Evolutionary conservation across 2,797 vertebrate species (phyloP), one percentile per base, ranked within the genome.

Genomic region (Moxostoma hubbsi): DNA sequence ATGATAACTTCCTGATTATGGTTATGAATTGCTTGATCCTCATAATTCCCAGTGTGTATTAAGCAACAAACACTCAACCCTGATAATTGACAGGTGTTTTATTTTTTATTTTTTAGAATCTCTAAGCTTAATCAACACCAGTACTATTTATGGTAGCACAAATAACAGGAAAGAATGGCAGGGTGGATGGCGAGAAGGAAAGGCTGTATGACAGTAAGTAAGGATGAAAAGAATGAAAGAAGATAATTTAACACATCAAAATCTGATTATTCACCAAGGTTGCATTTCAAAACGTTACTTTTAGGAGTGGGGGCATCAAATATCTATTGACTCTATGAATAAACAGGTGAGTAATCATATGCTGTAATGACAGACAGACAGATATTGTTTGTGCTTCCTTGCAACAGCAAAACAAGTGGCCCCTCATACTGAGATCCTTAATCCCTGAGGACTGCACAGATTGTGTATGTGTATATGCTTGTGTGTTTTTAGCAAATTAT

Each of bases 391-490:
- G 3, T 49, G 63, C 11, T 47, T 49, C 6, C 45, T 64, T 3
- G 4, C 70, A 79, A 12, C 24, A 66, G 62, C 50, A 72, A 47
- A 5, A 45, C n/a, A 18, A 61, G 5, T 16, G 51, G 43, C 62
- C 66, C 59, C n/a, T 69, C 49, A 51, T 24, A 12, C 47, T 13
- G 36, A 74, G 47, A 64, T 15, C 72, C 18, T 47, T 80, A 83
- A 83, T 83, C 81, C 66, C 65, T 51, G 15, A 8, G 77, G 68
- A 79, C 77, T 73, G 18, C 73, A 76, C 66, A 75, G 73, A 83
- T 83, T 83, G 80, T n/a, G 54, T 64, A 36, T 11, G 72, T 70
- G n/a, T n/a, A n/a, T n/a, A 55, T 50, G 36, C 45, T n/a, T 24
- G 18, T 50, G 63, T 59, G 55, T 18, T 62, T 82, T 58, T 64